phyloP scores from a whole-genome alignment of 2,888 invertebrate genomes.

The Lasiommata megera region DNA sequence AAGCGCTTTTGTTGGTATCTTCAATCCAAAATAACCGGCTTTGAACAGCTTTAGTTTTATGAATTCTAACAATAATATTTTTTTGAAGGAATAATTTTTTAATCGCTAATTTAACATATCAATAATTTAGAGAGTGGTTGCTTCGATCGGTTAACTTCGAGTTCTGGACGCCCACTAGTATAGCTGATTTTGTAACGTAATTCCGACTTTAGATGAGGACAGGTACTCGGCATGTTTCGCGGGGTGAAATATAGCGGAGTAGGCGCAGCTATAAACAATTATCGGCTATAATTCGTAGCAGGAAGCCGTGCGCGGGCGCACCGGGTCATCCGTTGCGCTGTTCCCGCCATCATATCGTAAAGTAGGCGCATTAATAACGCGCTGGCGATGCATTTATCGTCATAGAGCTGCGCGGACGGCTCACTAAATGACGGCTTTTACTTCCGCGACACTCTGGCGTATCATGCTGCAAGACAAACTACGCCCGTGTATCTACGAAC shows the following conservation, averaged over 20 bases:
- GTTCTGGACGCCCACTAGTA: too few species aligned
- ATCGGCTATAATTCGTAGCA: background rate
- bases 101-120: too few species aligned
- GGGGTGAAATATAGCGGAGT: background rate
- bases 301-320: conserved; percentile 14
- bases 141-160: too few species aligned
- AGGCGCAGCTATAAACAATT: background rate
- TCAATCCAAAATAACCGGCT: too few species aligned
- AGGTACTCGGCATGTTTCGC: too few species aligned
- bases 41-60: too few species aligned
- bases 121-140: too few species aligned
- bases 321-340: conserved; percentile 9
- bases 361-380: conserved; percentile 31
- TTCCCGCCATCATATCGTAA: conserved; percentile 27
- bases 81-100: too few species aligned
- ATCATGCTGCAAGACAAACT: background rate
- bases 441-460: conserved; percentile 3
- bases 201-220: background rate
- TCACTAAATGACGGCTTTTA: background rate
- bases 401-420: conserved; percentile 9
- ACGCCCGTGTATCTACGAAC: background rate
- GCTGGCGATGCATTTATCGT: conserved; percentile 28
- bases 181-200: too few species aligned
- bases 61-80: too few species aligned
- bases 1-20: too few species aligned